Conservation (phyloP, 2,888 invertebrate genomes). For the Athripsodes cinereus region DNA sequence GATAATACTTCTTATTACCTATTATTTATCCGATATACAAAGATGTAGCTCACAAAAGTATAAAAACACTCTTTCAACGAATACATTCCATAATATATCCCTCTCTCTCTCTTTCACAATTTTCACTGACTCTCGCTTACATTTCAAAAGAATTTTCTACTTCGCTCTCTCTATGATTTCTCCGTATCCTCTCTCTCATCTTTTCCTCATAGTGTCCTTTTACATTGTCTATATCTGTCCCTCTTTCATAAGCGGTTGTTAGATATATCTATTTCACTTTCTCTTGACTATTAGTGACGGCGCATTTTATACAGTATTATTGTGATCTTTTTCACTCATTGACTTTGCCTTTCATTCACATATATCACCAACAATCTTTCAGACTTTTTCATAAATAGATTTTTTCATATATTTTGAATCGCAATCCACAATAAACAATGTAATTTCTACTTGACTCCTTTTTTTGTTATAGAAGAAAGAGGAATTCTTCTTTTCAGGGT, state of each 20-base stretch:
- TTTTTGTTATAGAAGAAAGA: too few relatives aligned
- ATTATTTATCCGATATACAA: background rate
- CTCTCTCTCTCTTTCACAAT: background rate
- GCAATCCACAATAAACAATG: too few relatives aligned
- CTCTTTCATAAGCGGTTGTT: background rate
- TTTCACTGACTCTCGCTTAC: background rate
- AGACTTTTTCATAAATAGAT: background rate
- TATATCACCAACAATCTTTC: background rate
- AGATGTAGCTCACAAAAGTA: background rate
- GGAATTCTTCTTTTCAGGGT: too few relatives aligned
- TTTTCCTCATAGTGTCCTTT: background rate
- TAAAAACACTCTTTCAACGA: background rate
- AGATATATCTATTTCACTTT: background rate
- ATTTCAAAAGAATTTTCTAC: background rate
- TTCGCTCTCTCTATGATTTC: background rate
- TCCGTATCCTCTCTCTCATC: background rate
- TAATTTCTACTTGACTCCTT: too few relatives aligned
- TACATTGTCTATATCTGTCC: background rate
- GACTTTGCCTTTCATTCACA: background rate
- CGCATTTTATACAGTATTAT: background rate
- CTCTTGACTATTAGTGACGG: background rate
- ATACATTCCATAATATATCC: background rate
- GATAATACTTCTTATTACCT: constrained; percentile 16
- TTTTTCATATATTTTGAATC: too few relatives aligned
- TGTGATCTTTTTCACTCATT: background rate